A percentile compares a stretch with the other conserved stretches of the same genome.
Conservation (phyloP, 2,113 vertebrate species). For the Notechis scutatus region DNA sequence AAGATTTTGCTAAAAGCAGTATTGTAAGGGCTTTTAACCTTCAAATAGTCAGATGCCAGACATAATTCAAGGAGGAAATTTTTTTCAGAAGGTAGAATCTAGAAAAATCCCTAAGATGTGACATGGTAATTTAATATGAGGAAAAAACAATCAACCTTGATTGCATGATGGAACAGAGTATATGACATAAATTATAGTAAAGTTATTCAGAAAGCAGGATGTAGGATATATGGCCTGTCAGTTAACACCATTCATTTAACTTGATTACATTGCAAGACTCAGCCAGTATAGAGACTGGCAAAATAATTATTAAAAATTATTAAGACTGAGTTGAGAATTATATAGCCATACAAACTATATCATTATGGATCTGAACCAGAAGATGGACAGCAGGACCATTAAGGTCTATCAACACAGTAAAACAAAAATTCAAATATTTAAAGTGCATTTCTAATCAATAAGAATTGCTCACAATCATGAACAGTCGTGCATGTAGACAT, state of each 20-base stretch:
- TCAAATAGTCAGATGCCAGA: neutral
- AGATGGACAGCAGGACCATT: neutral
- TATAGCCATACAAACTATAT: neutral
- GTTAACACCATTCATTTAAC: neutral
- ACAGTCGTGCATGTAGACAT: neutral
- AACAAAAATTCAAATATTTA: neutral
- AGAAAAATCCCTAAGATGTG: neutral
- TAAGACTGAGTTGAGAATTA: neutral
- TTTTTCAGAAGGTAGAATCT: neutral
- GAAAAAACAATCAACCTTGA: neutral
- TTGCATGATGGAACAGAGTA: neutral
- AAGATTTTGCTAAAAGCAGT: neutral
- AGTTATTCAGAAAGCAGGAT: neutral
- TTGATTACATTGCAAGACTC: neutral
- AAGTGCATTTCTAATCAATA: neutral
- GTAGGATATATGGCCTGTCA: neutral
- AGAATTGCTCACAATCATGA: neutral
- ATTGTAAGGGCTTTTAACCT: neutral
- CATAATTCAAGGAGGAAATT: neutral
- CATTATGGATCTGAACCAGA: neutral
- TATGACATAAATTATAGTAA: neutral
- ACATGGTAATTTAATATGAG: neutral
- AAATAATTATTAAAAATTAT: neutral
- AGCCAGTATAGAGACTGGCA: neutral
- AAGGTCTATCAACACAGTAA: neutral